Base-by-base conservation (phyloP, 1,140 invertebrate species). In the Drosophila punjabiensis region DNA sequence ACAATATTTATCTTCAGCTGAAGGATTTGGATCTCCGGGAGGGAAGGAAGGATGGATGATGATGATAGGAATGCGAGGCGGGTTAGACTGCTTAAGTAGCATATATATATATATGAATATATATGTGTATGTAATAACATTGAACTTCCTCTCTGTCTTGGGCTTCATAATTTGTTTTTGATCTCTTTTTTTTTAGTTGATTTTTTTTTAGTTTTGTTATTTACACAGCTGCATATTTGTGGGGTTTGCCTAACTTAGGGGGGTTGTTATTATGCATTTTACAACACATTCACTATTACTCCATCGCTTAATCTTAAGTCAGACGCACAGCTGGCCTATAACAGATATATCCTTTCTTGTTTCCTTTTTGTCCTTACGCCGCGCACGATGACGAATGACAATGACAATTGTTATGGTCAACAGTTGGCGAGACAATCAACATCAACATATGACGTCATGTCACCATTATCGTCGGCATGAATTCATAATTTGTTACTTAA, bases 151-250 rank as follows among this genome's bases (percentile, higher is more conserved):
- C 30, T 55, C 30, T 69, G 59, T 32, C 14, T 33, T 20, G 30
- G n/a, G 18, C 37, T 39, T 37, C 33, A 9, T 48, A 28, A 28
- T 16, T 52, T 62, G 18, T 69, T 37, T 68, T 50, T 50, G 11
- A 20, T 14, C 7, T 14, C 6, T 9, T 58, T 32, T 47, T 47
- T 70, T 32, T 11, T 43, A 14, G 8, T 32, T 43, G 11, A 18
- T 63, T 30, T 52, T 32, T n/a, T 58, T 32, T 45, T 47, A 45
- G 18, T 75, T 75, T 56, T 35, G 52, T 74, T 76, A 55, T 76
- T 76, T 76, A 65, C 71, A 76, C 61, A 76, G 70, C 74, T 76
- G 60, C 53, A 63, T 55, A 55, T 65, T 76, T 76, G 50, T 69
- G 56, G 55, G 47, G 30, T 74, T 74, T 74, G 53, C 32, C 39